Percentiles rank a stretch among this genome's conserved stretches.
phyloP scores from a whole-genome alignment of 2,888 invertebrate genomes.

The Liopterus haemorrhoidalis region DNA sequence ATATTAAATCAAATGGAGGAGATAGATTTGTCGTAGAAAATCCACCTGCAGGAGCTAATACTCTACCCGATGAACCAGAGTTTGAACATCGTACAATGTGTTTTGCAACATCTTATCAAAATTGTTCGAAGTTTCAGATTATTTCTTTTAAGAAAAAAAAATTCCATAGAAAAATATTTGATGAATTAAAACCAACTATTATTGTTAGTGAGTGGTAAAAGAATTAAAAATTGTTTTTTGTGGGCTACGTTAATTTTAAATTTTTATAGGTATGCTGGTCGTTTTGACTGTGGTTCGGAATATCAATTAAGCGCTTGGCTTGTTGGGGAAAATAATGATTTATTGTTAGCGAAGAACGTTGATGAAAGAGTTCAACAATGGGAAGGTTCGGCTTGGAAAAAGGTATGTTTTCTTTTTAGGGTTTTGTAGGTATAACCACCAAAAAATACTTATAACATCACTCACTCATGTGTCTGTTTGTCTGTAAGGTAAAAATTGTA shows the following conservation, averaged over 20 bases:
- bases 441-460: too few relatives aligned
- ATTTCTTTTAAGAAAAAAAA: slow-evolving; percentile 45
- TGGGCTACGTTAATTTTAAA: slow-evolving; percentile 1
- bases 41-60: slow-evolving; percentile 46
- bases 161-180: slow-evolving; percentile 44
- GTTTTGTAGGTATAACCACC: neutral
- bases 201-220: slow-evolving; percentile 46
- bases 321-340: slow-evolving; percentile 2
- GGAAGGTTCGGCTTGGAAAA: slow-evolving; percentile 41
- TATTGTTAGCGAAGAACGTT: slow-evolving; percentile 27
- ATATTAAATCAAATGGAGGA: slow-evolving; percentile 42
- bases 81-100: slow-evolving; percentile 46
- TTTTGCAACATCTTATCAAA: slow-evolving; percentile 51
- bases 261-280: slow-evolving; percentile 41
- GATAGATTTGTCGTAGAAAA: slow-evolving; percentile 48
- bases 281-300: slow-evolving; percentile 48
- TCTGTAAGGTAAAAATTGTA: too few relatives aligned
- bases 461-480: too few relatives aligned
- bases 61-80: slow-evolving; percentile 44
- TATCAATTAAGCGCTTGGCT: slow-evolving; percentile 40
- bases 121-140: slow-evolving; percentile 48
- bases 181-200: slow-evolving; percentile 50
- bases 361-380: slow-evolving; percentile 35
- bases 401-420: slow-evolving; percentile 31
- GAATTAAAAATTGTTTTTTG: slow-evolving; percentile 6